Evolutionary conservation across 2,113 vertebrate species (phyloP).

Genomic region (Papio anubis): DNA sequence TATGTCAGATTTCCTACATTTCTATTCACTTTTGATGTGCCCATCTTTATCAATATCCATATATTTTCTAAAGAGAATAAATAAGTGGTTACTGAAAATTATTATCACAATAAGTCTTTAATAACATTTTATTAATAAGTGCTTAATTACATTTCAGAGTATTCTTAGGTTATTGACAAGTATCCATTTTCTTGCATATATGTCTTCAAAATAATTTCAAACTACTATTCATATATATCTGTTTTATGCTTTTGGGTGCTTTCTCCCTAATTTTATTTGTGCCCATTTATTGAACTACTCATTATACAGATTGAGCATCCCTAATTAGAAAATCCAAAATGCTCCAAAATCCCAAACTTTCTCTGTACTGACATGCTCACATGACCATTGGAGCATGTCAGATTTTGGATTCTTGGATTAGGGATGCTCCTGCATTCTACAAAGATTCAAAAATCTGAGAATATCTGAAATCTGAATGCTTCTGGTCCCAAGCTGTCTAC

Average conservation of each 20-base stretch:
- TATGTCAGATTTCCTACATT: background rate
- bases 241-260: background rate
- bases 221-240: background rate
- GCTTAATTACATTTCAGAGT: background rate
- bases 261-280: background rate
- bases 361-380: too few species aligned
- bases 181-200: background rate
- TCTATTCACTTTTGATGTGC: constrained; percentile 16
- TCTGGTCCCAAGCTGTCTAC: background rate
- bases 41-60: background rate
- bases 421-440: background rate
- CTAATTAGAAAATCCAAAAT: background rate
- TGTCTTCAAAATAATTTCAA: background rate
- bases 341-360: background rate
- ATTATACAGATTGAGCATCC: background rate
- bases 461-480: background rate
- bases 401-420: background rate
- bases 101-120: background rate
- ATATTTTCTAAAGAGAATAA: constrained; percentile 28
- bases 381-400: background rate
- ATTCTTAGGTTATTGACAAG: constrained; percentile 36
- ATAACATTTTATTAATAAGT: constrained; percentile 3
- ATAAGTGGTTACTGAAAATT: constrained; percentile 7
- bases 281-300: background rate
- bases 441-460: background rate